A percentile compares a stretch with the other conserved stretches of the same genome.
Conservation (phyloP, 1,140 invertebrate genomes). For the Aphidius ervi region DNA sequence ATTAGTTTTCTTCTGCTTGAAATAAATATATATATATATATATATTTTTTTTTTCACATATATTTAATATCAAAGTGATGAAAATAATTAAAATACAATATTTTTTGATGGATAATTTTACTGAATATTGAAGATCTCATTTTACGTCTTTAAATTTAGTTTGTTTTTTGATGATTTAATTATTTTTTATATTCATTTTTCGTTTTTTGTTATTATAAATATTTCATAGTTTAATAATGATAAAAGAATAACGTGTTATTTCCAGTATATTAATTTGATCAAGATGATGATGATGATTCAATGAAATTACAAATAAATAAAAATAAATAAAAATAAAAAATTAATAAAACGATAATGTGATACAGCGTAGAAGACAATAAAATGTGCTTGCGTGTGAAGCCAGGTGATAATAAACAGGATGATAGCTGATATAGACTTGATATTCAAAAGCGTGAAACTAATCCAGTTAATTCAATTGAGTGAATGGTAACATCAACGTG, state of each 20-base stretch:
- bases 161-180: too few species aligned
- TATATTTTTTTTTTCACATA: not conserved
- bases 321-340: slow-evolving; percentile 2
- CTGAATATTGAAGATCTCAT: too few species aligned
- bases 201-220: too few species aligned
- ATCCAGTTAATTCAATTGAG: slow-evolving; percentile 23
- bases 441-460: slow-evolving; percentile 14
- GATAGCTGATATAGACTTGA: slow-evolving; percentile 12
- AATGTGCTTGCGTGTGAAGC: slow-evolving; percentile 13
- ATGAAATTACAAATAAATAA: not conserved
- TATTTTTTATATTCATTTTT: too few species aligned
- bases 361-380: too few species aligned
- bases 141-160: too few species aligned
- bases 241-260: not conserved
- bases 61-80: too few species aligned
- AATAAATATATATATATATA: slow-evolving; percentile 28
- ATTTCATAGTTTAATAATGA: too few species aligned
- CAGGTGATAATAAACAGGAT: slow-evolving; percentile 6
- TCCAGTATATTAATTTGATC: not conserved
- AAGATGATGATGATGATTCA: not conserved
- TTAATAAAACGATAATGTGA: not conserved
- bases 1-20: slow-evolving; percentile 38
- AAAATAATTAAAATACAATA: too few species aligned
- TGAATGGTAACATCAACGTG: slow-evolving; percentile 13
- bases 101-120: too few species aligned